phyloP scores from a whole-genome alignment of 2,888 invertebrate genomes.

The Oscheius onirici region DNA sequence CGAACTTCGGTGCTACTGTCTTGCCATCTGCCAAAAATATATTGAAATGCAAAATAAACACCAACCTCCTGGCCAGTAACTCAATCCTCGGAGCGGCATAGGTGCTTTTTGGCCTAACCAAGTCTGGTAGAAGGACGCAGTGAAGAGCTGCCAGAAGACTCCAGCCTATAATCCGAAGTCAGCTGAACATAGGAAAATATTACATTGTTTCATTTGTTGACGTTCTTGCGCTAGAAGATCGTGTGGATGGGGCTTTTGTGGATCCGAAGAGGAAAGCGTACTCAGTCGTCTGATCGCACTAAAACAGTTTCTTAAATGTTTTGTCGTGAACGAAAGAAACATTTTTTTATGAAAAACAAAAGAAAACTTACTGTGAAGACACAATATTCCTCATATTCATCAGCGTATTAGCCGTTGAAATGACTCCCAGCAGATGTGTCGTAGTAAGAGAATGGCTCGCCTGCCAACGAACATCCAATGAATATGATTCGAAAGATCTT shows the following conservation, averaged over 20 bases:
- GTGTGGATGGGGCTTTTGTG: conserved; percentile 55
- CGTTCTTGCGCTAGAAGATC: conserved; percentile 41
- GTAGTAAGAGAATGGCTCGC: conserved; percentile 92
- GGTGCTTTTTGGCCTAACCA: conserved; percentile 78
- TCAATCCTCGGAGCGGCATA: conserved; percentile 96
- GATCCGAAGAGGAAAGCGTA: neutral
- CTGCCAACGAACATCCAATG: conserved; percentile 84
- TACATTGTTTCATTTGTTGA: conserved; percentile 64
- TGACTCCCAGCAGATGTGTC: conserved; percentile 91
- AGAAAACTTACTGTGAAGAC: conserved; percentile 11
- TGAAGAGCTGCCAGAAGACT: conserved; percentile 92
- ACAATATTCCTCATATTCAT: conserved; percentile 96
- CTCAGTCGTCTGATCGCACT: conserved; percentile 16
- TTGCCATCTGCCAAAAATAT: conserved; percentile 80
- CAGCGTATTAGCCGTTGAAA: conserved; percentile 92
- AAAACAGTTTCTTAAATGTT: neutral
- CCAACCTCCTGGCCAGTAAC: conserved; percentile 87
- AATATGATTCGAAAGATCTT: conserved; percentile 58
- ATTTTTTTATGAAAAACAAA: too few species aligned
- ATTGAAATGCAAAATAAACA: neutral
- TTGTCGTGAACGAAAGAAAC: too few species aligned
- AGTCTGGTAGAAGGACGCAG: conserved; percentile 92
- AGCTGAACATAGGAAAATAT: too few species aligned
- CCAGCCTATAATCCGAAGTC: conserved; percentile 82
- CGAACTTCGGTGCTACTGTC: conserved; percentile 94